phyloP scores from a whole-genome alignment of 2,113 vertebrate genomes.

The Lanius ludovicianus region DNA sequence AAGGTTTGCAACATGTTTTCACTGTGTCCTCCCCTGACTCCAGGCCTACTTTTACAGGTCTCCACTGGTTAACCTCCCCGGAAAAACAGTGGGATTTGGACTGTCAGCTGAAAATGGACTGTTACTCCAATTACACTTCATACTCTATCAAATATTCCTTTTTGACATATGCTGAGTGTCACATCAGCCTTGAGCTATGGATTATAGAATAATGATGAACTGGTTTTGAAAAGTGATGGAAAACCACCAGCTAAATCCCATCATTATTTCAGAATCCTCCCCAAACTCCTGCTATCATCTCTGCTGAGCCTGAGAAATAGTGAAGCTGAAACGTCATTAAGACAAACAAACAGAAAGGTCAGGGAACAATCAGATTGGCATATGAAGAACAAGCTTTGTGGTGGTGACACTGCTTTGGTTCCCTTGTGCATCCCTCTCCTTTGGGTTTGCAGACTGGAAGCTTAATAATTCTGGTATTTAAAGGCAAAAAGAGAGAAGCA shows the following conservation, averaged over 20 bases:
- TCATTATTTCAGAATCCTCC: not conserved
- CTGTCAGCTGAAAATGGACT: not conserved
- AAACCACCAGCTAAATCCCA: not conserved
- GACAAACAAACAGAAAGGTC: not conserved
- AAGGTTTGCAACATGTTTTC: not conserved
- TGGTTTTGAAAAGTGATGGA: not conserved
- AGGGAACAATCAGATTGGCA: not conserved
- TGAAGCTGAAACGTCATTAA: not conserved
- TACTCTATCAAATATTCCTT: not conserved
- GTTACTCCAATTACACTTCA: not conserved
- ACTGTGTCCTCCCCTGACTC: not conserved
- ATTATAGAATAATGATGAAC: not conserved
- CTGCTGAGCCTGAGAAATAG: not conserved
- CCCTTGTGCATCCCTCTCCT: not conserved
- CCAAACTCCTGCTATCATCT: not conserved
- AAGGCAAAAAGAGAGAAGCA: not conserved
- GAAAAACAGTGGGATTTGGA: not conserved
- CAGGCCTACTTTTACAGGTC: not conserved
- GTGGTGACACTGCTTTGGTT: not conserved
- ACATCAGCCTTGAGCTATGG: not conserved
- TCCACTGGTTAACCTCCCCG: not conserved
- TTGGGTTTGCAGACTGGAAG: not conserved
- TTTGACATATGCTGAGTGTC: not conserved
- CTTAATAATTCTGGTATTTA: not conserved
- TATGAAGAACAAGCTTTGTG: not conserved